These are phyloP conservation scores for Tachycineta bicolor DNA, from an alignment of 2,113 vertebrate species.

Conservation along the genomic window DNA sequence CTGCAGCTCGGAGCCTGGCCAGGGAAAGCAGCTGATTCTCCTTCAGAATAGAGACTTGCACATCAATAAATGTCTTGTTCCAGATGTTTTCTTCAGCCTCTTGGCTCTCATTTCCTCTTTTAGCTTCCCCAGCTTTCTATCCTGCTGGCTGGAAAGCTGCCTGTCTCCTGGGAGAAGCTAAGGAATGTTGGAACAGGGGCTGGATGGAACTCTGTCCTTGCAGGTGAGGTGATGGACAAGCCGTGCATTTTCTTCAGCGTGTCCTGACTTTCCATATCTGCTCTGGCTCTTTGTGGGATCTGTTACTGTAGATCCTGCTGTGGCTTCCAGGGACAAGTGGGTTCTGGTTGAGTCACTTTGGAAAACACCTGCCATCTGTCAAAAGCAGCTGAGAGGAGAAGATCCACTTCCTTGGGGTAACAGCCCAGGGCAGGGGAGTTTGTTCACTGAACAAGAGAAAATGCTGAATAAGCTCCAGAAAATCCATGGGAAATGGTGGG, in stretches of 20 bases:
- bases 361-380: neutral
- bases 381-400: neutral
- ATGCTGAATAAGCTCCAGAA: neutral
- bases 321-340: neutral
- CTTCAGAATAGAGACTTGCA: neutral
- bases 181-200: neutral
- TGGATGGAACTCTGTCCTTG: neutral
- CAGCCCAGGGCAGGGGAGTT: neutral
- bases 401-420: neutral
- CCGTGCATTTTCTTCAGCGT: fast-evolving
- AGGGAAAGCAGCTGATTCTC: neutral
- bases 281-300: neutral
- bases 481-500: neutral
- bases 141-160: neutral
- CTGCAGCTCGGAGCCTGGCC: neutral
- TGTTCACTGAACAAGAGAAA: neutral
- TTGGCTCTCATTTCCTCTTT: neutral
- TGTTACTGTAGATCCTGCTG: neutral
- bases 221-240: neutral
- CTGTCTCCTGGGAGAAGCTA: neutral
- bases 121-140: neutral
- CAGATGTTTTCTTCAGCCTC: neutral
- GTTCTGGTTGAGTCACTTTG: neutral
- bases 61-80: neutral
- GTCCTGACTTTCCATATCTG: neutral